Evolutionary conservation across 2,113 vertebrate genomes (phyloP).

Genomic region (Prunella himalayana): DNA sequence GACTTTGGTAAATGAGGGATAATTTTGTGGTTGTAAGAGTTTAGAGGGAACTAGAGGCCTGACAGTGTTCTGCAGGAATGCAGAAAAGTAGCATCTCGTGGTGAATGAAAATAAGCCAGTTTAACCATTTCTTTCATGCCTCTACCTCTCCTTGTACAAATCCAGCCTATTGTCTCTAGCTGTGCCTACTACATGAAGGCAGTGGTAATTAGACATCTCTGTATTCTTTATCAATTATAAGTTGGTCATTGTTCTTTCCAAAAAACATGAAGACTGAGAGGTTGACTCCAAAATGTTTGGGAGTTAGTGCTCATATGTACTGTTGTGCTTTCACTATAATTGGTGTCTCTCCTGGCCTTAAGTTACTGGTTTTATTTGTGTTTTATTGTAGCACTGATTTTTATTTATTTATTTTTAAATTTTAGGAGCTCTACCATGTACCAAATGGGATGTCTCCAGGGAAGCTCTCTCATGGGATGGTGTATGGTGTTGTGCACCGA

Average conservation of each 20-base stretch:
- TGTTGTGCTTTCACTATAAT: neutral
- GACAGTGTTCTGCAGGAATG: neutral
- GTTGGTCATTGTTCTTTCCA: neutral
- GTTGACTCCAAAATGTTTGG: neutral
- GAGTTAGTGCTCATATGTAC: neutral
- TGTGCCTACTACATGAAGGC: neutral
- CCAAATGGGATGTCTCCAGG: slow-evolving; percentile 78
- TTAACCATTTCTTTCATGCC: neutral
- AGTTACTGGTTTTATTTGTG: neutral
- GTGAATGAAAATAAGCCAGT: neutral
- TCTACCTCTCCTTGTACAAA: neutral
- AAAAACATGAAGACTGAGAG: neutral
- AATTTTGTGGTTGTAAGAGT: neutral
- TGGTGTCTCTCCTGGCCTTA: neutral
- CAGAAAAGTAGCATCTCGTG: neutral
- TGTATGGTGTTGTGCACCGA: slow-evolving; percentile 86
- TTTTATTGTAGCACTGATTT: neutral
- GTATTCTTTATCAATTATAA: neutral
- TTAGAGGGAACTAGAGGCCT: neutral
- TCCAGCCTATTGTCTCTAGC: neutral
- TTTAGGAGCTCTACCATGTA: slow-evolving; percentile 75
- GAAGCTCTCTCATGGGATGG: slow-evolving; percentile 78
- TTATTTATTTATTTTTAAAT: neutral
- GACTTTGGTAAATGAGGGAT: neutral
- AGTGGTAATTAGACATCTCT: neutral